These are phyloP conservation scores for Ciconia boyciana DNA, from an alignment of 2,113 vertebrate genomes.

Conservation along the genomic window DNA sequence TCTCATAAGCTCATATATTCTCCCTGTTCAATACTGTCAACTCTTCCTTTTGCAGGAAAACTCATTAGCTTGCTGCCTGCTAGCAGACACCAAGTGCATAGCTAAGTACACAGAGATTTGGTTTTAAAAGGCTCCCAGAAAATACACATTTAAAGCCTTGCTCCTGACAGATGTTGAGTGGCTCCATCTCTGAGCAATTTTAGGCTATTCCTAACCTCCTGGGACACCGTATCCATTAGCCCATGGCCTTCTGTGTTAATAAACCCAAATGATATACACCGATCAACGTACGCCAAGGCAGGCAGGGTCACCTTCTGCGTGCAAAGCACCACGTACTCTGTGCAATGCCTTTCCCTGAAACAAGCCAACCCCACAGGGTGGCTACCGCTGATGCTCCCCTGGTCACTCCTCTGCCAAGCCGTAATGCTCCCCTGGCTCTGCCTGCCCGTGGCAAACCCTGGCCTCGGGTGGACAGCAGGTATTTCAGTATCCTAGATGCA, in stretches of 20 bases:
- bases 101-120: not conserved
- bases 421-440: not conserved
- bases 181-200: not conserved
- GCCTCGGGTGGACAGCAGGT: not conserved
- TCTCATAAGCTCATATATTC: not conserved
- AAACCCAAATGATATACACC: not conserved
- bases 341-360: not conserved
- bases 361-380: too few relatives aligned
- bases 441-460: not conserved
- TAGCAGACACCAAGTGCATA: not conserved
- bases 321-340: not conserved
- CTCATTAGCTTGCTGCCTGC: not conserved
- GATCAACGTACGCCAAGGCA: rapidly evolving
- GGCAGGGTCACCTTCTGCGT: not conserved
- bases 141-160: not conserved
- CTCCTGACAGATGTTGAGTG: not conserved
- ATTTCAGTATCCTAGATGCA: rapidly evolving
- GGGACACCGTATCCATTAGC: rapidly evolving
- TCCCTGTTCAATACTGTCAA: not conserved
- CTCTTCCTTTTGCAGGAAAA: not conserved
- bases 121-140: not conserved
- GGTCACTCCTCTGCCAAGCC: not conserved
- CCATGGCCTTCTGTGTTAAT: not conserved
- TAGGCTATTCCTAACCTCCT: not conserved
- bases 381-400: not conserved